A percentile compares a stretch with the other conserved stretches of the same genome.
Evolutionary conservation across 2,888 invertebrate genomes (phyloP).

Genomic region (Xylota sylvarum): DNA sequence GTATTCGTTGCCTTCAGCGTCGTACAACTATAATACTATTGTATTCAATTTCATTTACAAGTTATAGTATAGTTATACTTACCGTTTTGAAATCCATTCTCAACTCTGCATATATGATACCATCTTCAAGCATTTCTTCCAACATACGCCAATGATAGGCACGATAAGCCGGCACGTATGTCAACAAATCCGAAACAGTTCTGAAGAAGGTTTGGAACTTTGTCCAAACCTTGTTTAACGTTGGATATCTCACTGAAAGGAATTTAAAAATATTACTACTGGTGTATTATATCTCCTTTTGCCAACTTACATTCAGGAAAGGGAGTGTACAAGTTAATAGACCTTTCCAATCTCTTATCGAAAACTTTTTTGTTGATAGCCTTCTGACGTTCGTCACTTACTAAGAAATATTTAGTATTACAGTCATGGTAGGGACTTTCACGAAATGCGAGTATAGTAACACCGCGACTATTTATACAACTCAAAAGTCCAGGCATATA

Average conservation of each 20-base stretch:
- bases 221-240: slow-evolving; percentile 85
- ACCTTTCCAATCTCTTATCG: slow-evolving; percentile 86
- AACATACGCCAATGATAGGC: slow-evolving; percentile 86
- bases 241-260: slow-evolving; percentile 81
- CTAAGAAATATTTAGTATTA: slow-evolving; percentile 79
- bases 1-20: slow-evolving; percentile 86
- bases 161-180: slow-evolving; percentile 86
- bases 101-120: slow-evolving; percentile 88
- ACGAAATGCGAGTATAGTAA: slow-evolving; percentile 45
- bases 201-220: slow-evolving; percentile 86
- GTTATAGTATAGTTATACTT: no score
- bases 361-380: slow-evolving; percentile 84
- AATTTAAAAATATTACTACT: not conserved
- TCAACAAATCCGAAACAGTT: slow-evolving; percentile 85
- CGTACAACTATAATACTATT: slow-evolving; percentile 86
- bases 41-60: no score
- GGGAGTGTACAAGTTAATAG: slow-evolving; percentile 87
- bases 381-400: slow-evolving; percentile 83
- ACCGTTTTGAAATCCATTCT: slow-evolving; percentile 83
- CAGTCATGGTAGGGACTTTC: slow-evolving; percentile 78
- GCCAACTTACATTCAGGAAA: slow-evolving; percentile 84
- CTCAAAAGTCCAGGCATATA: slow-evolving; percentile 83
- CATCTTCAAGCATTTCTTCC: slow-evolving; percentile 87
- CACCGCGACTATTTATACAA: slow-evolving; percentile 79
- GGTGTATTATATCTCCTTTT: not conserved